Evolutionary conservation across 2,888 invertebrate species (phyloP).

Genomic region (Aleiodes leptofemur): DNA sequence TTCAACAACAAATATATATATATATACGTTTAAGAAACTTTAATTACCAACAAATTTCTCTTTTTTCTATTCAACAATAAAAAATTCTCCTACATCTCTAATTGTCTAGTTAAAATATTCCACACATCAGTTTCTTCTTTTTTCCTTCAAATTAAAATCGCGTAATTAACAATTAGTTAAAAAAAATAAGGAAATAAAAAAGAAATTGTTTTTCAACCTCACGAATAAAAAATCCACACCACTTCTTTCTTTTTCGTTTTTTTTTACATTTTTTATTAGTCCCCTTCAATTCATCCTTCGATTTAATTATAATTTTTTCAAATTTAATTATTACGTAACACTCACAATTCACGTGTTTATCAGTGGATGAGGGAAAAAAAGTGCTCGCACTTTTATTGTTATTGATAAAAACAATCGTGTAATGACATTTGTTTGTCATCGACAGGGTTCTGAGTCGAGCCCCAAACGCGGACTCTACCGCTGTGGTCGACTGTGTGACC

Average conservation of each 20-base stretch:
- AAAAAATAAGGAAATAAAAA: not conserved
- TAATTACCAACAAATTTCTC: not conserved
- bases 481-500: conserved; percentile 71
- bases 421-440: conserved; percentile 38
- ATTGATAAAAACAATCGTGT: conserved; percentile 14
- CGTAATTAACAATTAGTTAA: no score
- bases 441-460: conserved; percentile 62
- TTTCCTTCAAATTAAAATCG: no score
- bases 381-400: not conserved
- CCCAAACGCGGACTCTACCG: conserved; percentile 68
- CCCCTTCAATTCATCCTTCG: not conserved
- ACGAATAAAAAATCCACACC: conserved; percentile 10
- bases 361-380: not conserved
- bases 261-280: conserved; percentile 1
- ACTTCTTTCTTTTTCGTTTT: conserved; percentile 16
- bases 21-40: not conserved
- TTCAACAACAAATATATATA: conserved; percentile 1
- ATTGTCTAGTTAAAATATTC: not conserved
- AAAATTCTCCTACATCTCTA: not conserved
- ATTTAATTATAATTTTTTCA: not conserved
- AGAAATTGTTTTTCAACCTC: conserved; percentile 20
- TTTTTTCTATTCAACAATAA: not conserved
- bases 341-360: not conserved
- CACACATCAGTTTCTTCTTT: no score
- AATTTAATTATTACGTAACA: conserved; percentile 3